These are phyloP conservation scores for Tridacna gigas DNA, from an alignment of 2,888 invertebrate species.

Conservation along the genomic window DNA sequence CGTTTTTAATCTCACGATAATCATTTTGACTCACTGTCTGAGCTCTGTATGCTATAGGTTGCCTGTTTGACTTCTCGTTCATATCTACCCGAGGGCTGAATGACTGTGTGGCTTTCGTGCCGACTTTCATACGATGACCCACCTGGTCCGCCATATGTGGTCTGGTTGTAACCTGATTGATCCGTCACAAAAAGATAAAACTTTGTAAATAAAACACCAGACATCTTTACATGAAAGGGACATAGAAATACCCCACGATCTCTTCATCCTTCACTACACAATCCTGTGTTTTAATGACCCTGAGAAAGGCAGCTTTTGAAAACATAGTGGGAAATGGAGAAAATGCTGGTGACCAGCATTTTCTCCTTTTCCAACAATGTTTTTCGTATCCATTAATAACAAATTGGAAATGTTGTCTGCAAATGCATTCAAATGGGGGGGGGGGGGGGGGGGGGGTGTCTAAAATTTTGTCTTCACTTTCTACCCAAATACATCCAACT, in stretches of 20 bases:
- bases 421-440: no score
- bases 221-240: no score
- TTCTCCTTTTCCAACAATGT: background rate
- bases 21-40: slow-evolving; percentile 56
- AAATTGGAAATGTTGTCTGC: no score
- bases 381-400: no score
- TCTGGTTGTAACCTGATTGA: slow-evolving; percentile 20
- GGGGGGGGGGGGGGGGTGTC: no score
- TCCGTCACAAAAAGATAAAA: background rate
- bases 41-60: slow-evolving; percentile 63
- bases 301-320: no score
- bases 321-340: background rate
- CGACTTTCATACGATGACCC: slow-evolving; percentile 47
- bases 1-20: no score
- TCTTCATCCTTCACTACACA: no score
- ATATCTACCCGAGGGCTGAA: slow-evolving; percentile 61
- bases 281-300: no score
- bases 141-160: slow-evolving; percentile 31
- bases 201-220: background rate
- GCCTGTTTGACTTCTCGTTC: slow-evolving; percentile 66
- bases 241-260: no score
- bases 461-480: no score
- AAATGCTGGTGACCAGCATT: background rate
- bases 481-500: no score
- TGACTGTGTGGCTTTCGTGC: slow-evolving; percentile 50